A percentile compares a stretch with the other conserved stretches of the same genome.
Evolutionary conservation across 2,797 vertebrate species (phyloP).

Genomic region (Nasua narica): DNA sequence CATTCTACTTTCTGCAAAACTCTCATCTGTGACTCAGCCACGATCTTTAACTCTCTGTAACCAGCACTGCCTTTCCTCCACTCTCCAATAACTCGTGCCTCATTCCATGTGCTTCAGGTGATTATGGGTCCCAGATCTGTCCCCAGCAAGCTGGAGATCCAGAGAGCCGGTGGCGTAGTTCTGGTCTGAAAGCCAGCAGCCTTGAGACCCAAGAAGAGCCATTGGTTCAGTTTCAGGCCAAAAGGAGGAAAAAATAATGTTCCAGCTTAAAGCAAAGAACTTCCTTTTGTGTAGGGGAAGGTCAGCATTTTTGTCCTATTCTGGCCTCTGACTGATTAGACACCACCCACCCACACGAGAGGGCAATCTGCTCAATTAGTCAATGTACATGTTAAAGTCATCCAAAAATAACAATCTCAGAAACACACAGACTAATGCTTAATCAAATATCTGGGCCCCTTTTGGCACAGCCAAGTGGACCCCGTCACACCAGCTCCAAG

Average conservation of each 20-base stretch:
- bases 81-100: neutral
- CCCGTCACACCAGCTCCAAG: fast-evolving
- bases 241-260: neutral
- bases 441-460: fast-evolving
- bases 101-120: neutral
- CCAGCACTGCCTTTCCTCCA: neutral
- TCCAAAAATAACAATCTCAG: neutral
- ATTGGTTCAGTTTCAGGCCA: neutral
- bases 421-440: neutral
- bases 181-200: no score
- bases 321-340: neutral
- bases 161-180: fast-evolving
- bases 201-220: neutral
- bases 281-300: fast-evolving
- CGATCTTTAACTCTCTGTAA: no score
- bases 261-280: no score
- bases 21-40: no score
- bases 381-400: neutral
- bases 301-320: neutral
- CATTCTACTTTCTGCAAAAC: neutral
- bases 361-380: neutral
- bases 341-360: fast-evolving
- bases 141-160: neutral
- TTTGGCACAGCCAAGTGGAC: neutral
- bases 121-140: fast-evolving